phyloP scores from a whole-genome alignment of 2,888 invertebrate species.

The Ischnus inquisitorius region DNA sequence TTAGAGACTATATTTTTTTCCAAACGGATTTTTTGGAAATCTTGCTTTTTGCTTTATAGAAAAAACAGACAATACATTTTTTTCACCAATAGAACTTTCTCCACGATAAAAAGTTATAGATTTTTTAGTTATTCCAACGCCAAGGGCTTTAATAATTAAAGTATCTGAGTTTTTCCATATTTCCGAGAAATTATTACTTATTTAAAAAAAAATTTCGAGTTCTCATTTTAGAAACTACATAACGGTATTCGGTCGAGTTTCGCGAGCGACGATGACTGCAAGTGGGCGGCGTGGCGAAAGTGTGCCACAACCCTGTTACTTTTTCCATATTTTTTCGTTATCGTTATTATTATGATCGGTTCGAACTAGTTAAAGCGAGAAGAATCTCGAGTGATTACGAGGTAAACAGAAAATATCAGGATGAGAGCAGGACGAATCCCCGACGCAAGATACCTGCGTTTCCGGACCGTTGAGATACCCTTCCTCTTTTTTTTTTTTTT shows the following conservation, averaged over 20 bases:
- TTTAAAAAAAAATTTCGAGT: constrained; percentile 7
- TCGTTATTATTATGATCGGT: constrained; percentile 33
- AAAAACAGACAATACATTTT: too few relatives aligned
- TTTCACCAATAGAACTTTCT: too few relatives aligned
- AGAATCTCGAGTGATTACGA: background rate
- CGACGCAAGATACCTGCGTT: constrained; percentile 52
- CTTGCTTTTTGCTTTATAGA: too few relatives aligned
- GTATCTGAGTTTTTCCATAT: background rate
- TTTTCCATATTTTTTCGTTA: constrained; percentile 51
- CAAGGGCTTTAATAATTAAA: too few relatives aligned
- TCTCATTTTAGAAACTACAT: constrained; percentile 34
- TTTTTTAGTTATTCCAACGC: too few relatives aligned
- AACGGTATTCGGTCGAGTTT: constrained; percentile 58
- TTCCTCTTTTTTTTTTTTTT: too few relatives aligned
- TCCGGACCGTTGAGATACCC: constrained; percentile 46
- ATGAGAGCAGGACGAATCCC: constrained; percentile 35
- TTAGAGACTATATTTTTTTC: too few relatives aligned
- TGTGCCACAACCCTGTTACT: constrained; percentile 38
- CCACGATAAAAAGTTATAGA: too few relatives aligned
- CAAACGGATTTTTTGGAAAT: too few relatives aligned
- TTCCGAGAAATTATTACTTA: background rate
- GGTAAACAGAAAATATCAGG: background rate
- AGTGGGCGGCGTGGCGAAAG: constrained; percentile 61
- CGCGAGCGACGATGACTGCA: constrained; percentile 27
- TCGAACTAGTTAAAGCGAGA: constrained; percentile 38